Conservation (phyloP, 1,140 invertebrate species). For the Agraylea sexmaculata region DNA sequence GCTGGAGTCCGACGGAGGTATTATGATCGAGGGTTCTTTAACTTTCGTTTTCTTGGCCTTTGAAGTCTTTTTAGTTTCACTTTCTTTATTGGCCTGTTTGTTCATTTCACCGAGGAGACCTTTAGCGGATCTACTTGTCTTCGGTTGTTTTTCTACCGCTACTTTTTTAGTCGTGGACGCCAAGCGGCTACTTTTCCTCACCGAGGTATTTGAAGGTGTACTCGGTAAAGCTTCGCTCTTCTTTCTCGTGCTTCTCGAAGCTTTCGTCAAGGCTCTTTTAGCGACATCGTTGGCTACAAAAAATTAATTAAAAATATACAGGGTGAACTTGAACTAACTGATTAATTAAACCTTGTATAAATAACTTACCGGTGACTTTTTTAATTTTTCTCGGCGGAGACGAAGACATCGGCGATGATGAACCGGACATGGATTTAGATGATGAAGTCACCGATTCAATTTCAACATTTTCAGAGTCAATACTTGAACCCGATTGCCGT, state of each 20-base stretch:
- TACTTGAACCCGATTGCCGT: background rate
- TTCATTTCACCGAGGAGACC: background rate
- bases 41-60: too few species aligned
- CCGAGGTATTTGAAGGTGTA: background rate
- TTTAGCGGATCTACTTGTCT: conserved; percentile 1
- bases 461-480: conserved; percentile 2
- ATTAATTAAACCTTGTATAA: background rate
- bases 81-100: conserved; percentile 1
- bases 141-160: background rate
- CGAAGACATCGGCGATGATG: conserved; percentile 2
- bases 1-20: too few species aligned
- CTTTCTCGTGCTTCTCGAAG: conserved; percentile 4
- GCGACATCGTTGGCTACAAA: conserved; percentile 14
- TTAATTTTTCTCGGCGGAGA: conserved; percentile 14
- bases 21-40: too few species aligned
- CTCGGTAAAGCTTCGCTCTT: background rate
- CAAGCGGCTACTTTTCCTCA: background rate
- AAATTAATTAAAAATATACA: conserved; percentile 2
- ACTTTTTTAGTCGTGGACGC: background rate
- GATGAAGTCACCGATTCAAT: conserved; percentile 4
- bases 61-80: conserved; percentile 5
- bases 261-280: conserved; percentile 13
- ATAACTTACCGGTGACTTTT: conserved; percentile 12
- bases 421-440: background rate
- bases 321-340: too few species aligned